Percentiles rank a stretch among this genome's conserved stretches.
Conservation (phyloP, 2,797 vertebrate species). For the Catharus ustulatus region DNA sequence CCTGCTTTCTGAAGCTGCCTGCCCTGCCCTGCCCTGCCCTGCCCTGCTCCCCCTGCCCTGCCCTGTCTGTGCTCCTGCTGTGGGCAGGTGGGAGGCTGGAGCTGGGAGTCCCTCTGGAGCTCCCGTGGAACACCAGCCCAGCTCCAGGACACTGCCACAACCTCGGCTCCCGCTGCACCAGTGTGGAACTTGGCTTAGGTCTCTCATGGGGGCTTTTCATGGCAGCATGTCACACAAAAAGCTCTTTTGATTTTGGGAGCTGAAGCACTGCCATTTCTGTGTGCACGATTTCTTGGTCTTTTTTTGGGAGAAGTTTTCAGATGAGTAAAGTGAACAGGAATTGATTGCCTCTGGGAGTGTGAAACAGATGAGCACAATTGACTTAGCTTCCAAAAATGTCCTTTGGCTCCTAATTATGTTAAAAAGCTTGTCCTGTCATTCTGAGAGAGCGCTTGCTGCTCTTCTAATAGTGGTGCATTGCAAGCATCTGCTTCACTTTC, state of each 20-base stretch:
- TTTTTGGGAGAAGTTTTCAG: not conserved
- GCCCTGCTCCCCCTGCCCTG: not conserved
- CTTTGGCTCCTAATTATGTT: not conserved
- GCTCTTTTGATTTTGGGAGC: not conserved
- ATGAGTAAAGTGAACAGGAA: not conserved
- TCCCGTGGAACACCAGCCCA: not conserved
- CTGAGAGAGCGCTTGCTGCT: not conserved
- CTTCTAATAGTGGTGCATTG: not conserved
- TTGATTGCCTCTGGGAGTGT: not conserved
- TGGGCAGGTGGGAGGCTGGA: not conserved
- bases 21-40: not conserved
- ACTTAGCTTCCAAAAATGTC: not conserved
- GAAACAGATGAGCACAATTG: not conserved
- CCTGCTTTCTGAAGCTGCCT: not conserved
- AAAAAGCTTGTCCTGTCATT: not conserved
- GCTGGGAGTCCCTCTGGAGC: not conserved
- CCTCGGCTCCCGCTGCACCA: accelerated
- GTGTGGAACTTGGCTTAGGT: accelerated
- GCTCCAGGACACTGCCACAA: accelerated
- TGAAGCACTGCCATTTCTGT: not conserved
- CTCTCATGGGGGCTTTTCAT: not conserved
- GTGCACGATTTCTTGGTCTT: not conserved
- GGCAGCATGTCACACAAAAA: not conserved
- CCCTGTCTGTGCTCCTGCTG: not conserved
- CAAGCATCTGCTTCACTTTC: constrained; percentile 1